These are phyloP conservation scores for Tachina fera DNA, from an alignment of 2,888 invertebrate species.

Conservation along the genomic window DNA sequence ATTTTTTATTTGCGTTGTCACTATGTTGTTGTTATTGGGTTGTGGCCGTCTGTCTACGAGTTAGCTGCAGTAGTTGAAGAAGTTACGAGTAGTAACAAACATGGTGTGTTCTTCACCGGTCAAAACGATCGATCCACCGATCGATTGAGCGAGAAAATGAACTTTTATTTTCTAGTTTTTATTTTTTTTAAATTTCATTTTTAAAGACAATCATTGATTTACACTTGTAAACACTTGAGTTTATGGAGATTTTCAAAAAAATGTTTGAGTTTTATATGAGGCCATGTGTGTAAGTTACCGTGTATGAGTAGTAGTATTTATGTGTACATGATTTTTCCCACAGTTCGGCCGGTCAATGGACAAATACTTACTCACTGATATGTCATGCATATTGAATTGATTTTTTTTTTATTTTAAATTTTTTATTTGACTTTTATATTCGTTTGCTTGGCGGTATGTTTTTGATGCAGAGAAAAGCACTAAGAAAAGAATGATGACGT, in stretches of 20 bases:
- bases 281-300: background rate
- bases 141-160: slow-evolving; percentile 50
- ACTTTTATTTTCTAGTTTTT: slow-evolving; percentile 65
- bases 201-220: slow-evolving; percentile 78
- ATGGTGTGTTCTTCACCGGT: slow-evolving; percentile 45
- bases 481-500: slow-evolving; percentile 7
- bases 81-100: slow-evolving; percentile 25
- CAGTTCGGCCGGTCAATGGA: slow-evolving; percentile 52
- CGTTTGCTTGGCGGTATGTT: slow-evolving; percentile 50
- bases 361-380: slow-evolving; percentile 34
- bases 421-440: slow-evolving; percentile 31
- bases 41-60: slow-evolving; percentile 4
- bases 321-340: slow-evolving; percentile 63
- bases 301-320: background rate
- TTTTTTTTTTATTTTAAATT: background rate
- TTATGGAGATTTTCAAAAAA: slow-evolving; percentile 67
- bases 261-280: slow-evolving; percentile 25
- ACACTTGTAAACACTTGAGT: slow-evolving; percentile 80
- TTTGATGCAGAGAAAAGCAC: slow-evolving; percentile 40
- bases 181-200: background rate
- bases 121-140: slow-evolving; percentile 36
- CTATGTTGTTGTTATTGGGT: background rate
- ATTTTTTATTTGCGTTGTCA: slow-evolving; percentile 31
- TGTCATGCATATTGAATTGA: slow-evolving; percentile 61
- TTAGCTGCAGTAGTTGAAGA: slow-evolving; percentile 29